Evolutionary conservation across 2,888 invertebrate species (phyloP).

Genomic region (Amiota minor): DNA sequence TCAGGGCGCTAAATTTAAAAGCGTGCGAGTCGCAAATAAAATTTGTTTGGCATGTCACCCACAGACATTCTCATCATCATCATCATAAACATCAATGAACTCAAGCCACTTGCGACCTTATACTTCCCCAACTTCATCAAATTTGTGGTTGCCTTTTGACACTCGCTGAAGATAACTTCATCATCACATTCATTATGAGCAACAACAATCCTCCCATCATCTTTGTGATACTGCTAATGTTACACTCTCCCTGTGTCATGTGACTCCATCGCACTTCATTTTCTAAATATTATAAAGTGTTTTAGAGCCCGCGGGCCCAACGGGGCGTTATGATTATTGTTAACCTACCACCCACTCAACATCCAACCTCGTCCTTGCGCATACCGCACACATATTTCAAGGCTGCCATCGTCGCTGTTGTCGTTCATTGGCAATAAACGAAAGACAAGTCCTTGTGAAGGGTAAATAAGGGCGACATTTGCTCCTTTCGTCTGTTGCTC

Average conservation of each 20-base stretch:
- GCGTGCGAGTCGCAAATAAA: slow-evolving; percentile 66
- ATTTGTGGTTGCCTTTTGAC: slow-evolving; percentile 37
- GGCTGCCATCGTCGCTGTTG: slow-evolving; percentile 36
- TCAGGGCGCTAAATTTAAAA: neutral
- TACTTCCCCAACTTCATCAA: slow-evolving; percentile 29
- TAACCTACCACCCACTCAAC: slow-evolving; percentile 12
- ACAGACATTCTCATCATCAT: slow-evolving; percentile 68
- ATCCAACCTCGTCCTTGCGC: neutral
- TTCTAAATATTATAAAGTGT: slow-evolving; percentile 63
- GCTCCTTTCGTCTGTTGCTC: slow-evolving; percentile 22
- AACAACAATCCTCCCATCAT: slow-evolving; percentile 27
- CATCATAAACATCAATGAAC: slow-evolving; percentile 29
- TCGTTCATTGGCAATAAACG: slow-evolving; percentile 68
- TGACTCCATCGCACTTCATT: slow-evolving; percentile 41
- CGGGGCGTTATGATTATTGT: slow-evolving; percentile 57
- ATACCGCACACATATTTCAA: no score
- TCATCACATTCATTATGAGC: slow-evolving; percentile 25
- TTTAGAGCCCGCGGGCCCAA: slow-evolving; percentile 55
- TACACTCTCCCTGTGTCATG: slow-evolving; percentile 39
- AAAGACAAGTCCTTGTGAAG: slow-evolving; percentile 46
- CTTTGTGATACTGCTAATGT: slow-evolving; percentile 46
- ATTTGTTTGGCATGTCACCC: slow-evolving; percentile 73
- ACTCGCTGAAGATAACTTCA: slow-evolving; percentile 27
- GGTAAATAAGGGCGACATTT: neutral
- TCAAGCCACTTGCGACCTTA: slow-evolving; percentile 35